phyloP scores from a whole-genome alignment of 2,888 invertebrate species.

The Pseudococcus viburni region DNA sequence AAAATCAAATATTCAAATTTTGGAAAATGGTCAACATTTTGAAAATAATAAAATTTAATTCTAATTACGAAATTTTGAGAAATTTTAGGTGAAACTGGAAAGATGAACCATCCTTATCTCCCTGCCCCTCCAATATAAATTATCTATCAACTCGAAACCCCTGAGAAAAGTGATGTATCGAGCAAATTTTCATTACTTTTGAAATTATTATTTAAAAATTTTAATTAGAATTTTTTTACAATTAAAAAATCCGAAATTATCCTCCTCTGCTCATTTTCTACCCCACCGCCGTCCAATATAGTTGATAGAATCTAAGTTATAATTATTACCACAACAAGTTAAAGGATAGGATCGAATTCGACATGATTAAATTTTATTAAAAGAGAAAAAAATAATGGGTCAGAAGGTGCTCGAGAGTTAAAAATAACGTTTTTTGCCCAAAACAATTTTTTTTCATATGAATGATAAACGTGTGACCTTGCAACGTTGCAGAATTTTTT shows the following conservation, averaged over 20 bases:
- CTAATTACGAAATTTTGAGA: too few species aligned
- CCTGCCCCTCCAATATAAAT: too few species aligned
- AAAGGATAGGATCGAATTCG: not conserved
- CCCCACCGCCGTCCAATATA: not conserved
- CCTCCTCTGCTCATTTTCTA: not conserved
- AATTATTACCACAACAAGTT: not conserved
- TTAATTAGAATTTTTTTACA: too few species aligned
- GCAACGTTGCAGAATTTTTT: not conserved
- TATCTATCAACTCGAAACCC: too few species aligned
- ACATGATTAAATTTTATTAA: not conserved
- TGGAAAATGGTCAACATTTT: too few species aligned
- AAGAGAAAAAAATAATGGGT: not conserved
- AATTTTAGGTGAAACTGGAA: too few species aligned
- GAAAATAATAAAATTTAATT: too few species aligned
- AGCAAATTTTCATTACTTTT: too few species aligned
- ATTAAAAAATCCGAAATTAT: not conserved
- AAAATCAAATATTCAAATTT: too few species aligned
- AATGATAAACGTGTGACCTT: not conserved
- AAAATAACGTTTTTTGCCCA: not conserved
- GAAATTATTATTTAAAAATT: too few species aligned
- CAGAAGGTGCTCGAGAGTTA: not conserved
- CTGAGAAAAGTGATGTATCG: too few species aligned
- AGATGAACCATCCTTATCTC: too few species aligned
- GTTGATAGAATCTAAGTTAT: constrained; percentile 21
- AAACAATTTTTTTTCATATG: not conserved